Evolutionary conservation across 1,140 invertebrate species (phyloP).

Genomic region (Belonocnema kinseyi): DNA sequence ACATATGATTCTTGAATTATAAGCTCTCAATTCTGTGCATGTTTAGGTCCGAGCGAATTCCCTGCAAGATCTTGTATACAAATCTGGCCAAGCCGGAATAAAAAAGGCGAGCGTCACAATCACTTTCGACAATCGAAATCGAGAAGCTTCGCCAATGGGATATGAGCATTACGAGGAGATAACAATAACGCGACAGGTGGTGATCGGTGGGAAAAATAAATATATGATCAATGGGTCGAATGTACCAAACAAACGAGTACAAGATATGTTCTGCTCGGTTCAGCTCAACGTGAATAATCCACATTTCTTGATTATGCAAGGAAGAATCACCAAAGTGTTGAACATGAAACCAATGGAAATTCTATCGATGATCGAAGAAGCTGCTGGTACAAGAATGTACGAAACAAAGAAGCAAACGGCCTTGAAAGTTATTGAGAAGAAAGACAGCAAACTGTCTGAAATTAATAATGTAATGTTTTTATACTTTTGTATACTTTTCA

Average conservation of each 20-base stretch:
- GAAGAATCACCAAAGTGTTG: conserved; percentile 98
- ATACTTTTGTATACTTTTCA: conserved; percentile 19
- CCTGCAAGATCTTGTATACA: conserved; percentile 97
- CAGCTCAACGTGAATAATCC: conserved; percentile 99
- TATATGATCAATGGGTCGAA: conserved; percentile 96
- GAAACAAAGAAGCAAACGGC: conserved; percentile 94
- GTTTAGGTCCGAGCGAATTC: conserved; percentile 90
- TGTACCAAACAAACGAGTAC: conserved; percentile 91
- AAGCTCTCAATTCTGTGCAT: conserved; percentile 19
- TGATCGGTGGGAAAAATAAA: conserved; percentile 91
- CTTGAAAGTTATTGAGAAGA: conserved; percentile 93
- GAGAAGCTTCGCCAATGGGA: conserved; percentile 89
- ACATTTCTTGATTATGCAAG: conserved; percentile 99
- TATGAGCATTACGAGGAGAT: conserved; percentile 97
- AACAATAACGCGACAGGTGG: conserved; percentile 91
- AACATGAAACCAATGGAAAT: conserved; percentile 99
- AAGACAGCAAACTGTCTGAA: conserved; percentile 93
- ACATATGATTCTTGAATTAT: too few relatives aligned
- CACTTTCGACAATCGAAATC: conserved; percentile 95
- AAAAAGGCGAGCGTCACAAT: conserved; percentile 97
- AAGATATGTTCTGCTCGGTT: conserved; percentile 96
- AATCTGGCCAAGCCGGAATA: conserved; percentile 96
- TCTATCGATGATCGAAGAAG: conserved; percentile 99
- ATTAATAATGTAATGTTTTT: conserved; percentile 84
- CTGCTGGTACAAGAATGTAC: conserved; percentile 98